Base-by-base conservation (phyloP, 2,888 invertebrate species). In the Acrobasis suavella region DNA sequence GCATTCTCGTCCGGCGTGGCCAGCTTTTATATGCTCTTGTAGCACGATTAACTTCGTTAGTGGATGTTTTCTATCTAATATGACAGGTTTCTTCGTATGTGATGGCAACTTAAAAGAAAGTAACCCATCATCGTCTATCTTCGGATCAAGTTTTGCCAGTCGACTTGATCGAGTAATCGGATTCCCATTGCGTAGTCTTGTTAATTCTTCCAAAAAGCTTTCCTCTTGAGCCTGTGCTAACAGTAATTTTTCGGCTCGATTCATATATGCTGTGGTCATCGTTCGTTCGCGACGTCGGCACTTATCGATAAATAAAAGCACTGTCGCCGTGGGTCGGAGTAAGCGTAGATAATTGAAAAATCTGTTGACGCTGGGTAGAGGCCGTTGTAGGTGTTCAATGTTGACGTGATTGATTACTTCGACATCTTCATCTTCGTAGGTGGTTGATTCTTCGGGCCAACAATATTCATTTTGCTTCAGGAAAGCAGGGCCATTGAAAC, bases 121-220 rank as follows among this genome's bases (percentile, higher is more conserved):
- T 5, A 64, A 6, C 12, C 64, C 61, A 7, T 67, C 64, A 50
- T 64, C 58, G 6, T 65, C 14, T 9, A 62, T n/a, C 10, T 12
- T 10, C 14, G 64, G 60, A 15, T 66, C 64, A 1, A 66, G 60
- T 8, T 60, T 58, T 17, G 37, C 42, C 7, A 65, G 2, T 7
- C 59, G 46, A 39, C 64, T 64, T 6, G 49, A 7, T 8, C 22
- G 32, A 3, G 38, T 9, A 2, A 65, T 22, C 0, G 46, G 46
- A 14, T 46, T 46, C 8, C 14, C 46, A 3, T 14, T 10, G 14
- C 14, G 46, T 10, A 46, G 46, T 14, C 3, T 46, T 46, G 12
- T n/a, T n/a, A n/a, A n/a, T n/a, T n/a, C n/a, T n/a, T n/a, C n/a
- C n/a, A n/a, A n/a, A n/a, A n/a, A n/a, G n/a, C n/a, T n/a, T n/a